phyloP scores from a whole-genome alignment of 1,140 invertebrate genomes.

The Tetramorium simillimum region DNA sequence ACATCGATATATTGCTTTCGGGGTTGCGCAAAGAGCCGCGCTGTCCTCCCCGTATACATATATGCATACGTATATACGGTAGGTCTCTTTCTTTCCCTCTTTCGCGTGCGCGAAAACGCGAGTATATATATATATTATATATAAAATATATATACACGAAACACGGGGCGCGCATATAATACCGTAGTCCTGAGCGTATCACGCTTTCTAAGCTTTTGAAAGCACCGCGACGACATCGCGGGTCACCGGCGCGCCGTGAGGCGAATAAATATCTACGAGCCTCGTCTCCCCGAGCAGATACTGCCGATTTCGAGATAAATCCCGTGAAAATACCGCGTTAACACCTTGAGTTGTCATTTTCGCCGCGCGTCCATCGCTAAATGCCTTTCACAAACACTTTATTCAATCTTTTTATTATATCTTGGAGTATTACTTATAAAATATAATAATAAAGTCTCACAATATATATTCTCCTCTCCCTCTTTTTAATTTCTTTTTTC shows the following conservation, averaged over 20 bases:
- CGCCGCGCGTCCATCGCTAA: not conserved
- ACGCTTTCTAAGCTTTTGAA: slow-evolving; percentile 81
- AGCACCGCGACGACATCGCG: slow-evolving; percentile 66
- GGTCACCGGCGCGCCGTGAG: slow-evolving; percentile 28
- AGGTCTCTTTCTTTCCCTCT: slow-evolving; percentile 60
- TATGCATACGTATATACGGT: slow-evolving; percentile 59
- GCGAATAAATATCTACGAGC: slow-evolving; percentile 68
- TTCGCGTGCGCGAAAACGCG: slow-evolving; percentile 20
- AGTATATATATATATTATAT: not conserved
- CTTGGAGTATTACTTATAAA: not conserved
- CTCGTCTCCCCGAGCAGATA: not conserved
- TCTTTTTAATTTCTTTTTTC: not conserved
- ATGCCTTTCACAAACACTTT: not conserved
- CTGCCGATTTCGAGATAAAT: slow-evolving; percentile 35
- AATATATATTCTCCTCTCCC: not conserved
- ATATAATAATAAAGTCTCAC: not conserved
- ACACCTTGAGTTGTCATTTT: slow-evolving; percentile 48
- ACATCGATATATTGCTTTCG: slow-evolving; percentile 85
- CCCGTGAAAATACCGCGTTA: slow-evolving; percentile 41
- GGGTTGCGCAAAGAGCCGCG: slow-evolving; percentile 80
- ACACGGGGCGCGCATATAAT: slow-evolving; percentile 44
- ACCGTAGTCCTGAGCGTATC: slow-evolving; percentile 53
- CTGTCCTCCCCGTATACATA: slow-evolving; percentile 69
- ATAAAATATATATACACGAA: not conserved
- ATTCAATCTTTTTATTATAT: not conserved